Conservation (phyloP, 2,888 invertebrate genomes). For the Drepanosiphum platanoidis region DNA sequence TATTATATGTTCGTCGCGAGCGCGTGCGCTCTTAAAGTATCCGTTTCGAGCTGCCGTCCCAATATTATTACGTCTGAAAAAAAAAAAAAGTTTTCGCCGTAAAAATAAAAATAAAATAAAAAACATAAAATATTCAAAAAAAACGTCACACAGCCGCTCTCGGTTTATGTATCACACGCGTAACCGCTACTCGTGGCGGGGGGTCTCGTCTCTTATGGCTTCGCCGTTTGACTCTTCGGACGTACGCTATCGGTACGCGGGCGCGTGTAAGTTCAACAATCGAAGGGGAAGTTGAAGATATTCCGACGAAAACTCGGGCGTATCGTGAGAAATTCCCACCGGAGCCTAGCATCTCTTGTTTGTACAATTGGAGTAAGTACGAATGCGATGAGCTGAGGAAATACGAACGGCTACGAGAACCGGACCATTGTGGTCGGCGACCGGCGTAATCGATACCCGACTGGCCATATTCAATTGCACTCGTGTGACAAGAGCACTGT, state of each 20-base stretch:
- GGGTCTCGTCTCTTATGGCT: slow-evolving; percentile 28
- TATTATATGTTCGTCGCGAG: too few relatives aligned
- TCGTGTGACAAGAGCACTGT: slow-evolving; percentile 60
- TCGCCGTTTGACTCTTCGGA: slow-evolving; percentile 2
- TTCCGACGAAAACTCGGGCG: slow-evolving; percentile 10
- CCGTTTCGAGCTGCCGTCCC: too few relatives aligned
- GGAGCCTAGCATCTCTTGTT: not conserved
- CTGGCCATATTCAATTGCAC: slow-evolving; percentile 52
- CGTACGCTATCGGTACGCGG: not conserved
- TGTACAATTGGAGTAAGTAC: slow-evolving; percentile 31
- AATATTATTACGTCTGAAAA: too few relatives aligned
- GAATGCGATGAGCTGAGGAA: slow-evolving; percentile 35
- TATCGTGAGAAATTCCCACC: slow-evolving; percentile 57
- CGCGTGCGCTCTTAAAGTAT: too few relatives aligned
- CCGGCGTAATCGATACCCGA: slow-evolving; percentile 50
- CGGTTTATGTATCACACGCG: not conserved
- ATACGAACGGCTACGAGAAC: slow-evolving; percentile 23
- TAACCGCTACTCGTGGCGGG: not conserved
- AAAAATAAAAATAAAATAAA: too few relatives aligned
- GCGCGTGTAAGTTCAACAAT: not conserved
- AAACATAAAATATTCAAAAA: too few relatives aligned
- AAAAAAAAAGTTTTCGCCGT: too few relatives aligned
- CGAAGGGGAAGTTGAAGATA: slow-evolving; percentile 26
- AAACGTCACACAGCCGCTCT: not conserved
- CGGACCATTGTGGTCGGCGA: slow-evolving; percentile 49